Evolutionary conservation across 2,113 vertebrate genomes (phyloP).

Genomic region (Hyperoodon ampullatus): DNA sequence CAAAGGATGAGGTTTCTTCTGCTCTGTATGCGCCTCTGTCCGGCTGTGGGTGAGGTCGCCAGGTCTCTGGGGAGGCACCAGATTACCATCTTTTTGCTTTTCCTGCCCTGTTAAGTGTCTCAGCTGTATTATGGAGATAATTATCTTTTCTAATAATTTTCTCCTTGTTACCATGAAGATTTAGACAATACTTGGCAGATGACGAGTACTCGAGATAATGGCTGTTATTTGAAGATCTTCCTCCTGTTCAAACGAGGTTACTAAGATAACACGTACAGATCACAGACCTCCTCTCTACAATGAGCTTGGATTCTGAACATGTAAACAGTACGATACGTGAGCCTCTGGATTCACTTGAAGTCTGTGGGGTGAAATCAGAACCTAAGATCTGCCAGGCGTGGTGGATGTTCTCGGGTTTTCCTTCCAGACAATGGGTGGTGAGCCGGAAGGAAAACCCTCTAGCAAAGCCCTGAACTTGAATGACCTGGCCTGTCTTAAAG

Average conservation of each 20-base stretch:
- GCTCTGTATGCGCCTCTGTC: background rate
- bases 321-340: background rate
- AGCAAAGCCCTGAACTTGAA: background rate
- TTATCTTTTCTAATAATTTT: conserved; percentile 25
- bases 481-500: background rate
- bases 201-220: background rate
- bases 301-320: background rate
- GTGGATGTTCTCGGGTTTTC: background rate
- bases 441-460: conserved; percentile 5
- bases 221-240: conserved; percentile 62
- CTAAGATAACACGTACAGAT: background rate
- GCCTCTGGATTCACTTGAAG: background rate
- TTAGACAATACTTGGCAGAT: conserved; percentile 51
- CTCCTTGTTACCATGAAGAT: conserved; percentile 22
- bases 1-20: background rate
- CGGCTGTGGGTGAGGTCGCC: background rate
- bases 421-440: conserved; percentile 41
- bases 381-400: background rate
- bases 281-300: background rate
- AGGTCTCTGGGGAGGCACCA: background rate
- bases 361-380: background rate
- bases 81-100: background rate
- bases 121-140: background rate
- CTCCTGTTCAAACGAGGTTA: background rate
- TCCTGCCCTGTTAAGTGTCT: conserved; percentile 20